Base-by-base conservation (phyloP, 2,113 vertebrate species). In the Progne subis region DNA sequence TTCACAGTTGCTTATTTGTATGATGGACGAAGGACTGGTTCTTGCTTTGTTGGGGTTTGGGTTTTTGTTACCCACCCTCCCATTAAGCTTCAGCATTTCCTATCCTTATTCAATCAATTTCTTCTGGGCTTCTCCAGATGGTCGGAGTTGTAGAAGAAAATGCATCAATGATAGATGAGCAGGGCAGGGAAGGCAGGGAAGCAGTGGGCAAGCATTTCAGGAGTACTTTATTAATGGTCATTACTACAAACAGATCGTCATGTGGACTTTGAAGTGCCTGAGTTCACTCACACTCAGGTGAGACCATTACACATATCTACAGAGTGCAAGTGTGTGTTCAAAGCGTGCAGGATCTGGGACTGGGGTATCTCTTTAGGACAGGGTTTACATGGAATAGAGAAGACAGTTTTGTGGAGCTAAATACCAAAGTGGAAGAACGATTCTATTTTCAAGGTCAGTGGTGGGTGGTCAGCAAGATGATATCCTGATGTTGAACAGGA, bases 291-390 rank as follows among this genome's bases (percentile, higher is more conserved):
- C 31, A 14, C 74, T 76, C 13, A 7, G 41, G 46, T 87, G 67
- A 16, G 31, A 32, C 41, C 1, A 0, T 17, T 43, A 11, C 49
- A 56, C 0, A 0, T 12, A 18, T 18, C 13, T 52, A 1, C 46
- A 26, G 82, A 28, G 29, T n/a, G 41, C 37, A 17, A 70, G 8
- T 20, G n/a, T 4, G 3, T 39, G 32, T 21, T 39, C 14, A 47
- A 24, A 55, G 34, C 52, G 79, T 52, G 46, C 44, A 21, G 57
- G 26, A 17, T 44, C 32, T 71, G 44, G 29, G 29, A 14, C 29
- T 47, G 18, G n/a, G 18, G 14, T 25, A 1, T 80, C 29, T 47
- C 41, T 56, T 72, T 43, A 65, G 50, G 14, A 13, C 13, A 19
- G 53, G 12, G 8, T 49, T 90, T 80, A 3, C 12, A 2, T 23